Evolutionary conservation across 2,888 invertebrate genomes (phyloP).

Genomic region (Aphodius granarius): DNA sequence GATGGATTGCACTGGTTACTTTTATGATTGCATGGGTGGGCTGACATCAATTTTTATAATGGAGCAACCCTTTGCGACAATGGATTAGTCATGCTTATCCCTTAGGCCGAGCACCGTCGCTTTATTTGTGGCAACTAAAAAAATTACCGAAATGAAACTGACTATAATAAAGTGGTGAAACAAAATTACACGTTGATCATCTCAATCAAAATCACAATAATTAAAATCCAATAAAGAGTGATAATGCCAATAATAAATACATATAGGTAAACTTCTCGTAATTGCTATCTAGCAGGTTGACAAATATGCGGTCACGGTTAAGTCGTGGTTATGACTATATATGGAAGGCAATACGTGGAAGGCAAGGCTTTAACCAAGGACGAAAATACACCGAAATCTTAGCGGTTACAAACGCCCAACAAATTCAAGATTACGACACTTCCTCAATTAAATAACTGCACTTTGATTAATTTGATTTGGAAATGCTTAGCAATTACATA

Average conservation of each 20-base stretch:
- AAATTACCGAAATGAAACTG: too few relatives aligned
- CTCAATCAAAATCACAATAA: not conserved
- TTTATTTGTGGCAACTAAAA: too few relatives aligned
- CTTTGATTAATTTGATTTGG: not conserved
- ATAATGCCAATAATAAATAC: not conserved
- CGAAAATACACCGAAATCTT: not conserved
- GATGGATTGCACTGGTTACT: conserved; percentile 18
- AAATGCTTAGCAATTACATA: not conserved
- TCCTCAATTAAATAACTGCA: not conserved
- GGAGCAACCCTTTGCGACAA: conserved; percentile 5
- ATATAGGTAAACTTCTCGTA: not conserved
- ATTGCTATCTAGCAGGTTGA: not conserved
- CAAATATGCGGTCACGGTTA: not conserved
- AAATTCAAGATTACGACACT: not conserved
- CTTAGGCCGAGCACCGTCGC: too few relatives aligned
- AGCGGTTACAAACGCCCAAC: not conserved
- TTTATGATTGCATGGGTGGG: conserved; percentile 4
- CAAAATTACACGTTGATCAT: not conserved
- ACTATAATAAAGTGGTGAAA: not conserved
- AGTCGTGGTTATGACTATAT: not conserved
- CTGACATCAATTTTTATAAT: conserved; percentile 6
- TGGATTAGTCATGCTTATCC: not conserved
- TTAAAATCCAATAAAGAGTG: not conserved
- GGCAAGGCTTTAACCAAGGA: not conserved
- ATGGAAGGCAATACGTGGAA: not conserved